Percentiles rank a stretch among this genome's conserved stretches.
These are phyloP conservation scores for Lasaia peninsularis DNA, from an alignment of 1,140 invertebrate species.

Conservation along the genomic window DNA sequence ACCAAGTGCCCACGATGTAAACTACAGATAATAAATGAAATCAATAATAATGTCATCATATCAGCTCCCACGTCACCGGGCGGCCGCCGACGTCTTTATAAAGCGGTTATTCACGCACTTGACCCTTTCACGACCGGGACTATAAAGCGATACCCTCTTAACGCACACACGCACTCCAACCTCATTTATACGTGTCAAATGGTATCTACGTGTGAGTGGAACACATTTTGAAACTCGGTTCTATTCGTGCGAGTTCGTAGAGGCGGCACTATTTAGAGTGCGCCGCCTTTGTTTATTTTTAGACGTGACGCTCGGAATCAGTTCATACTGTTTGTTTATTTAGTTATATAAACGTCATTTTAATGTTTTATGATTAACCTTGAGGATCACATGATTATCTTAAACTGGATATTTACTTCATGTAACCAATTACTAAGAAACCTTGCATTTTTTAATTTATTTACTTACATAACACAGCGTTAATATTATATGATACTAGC, in stretches of 20 bases:
- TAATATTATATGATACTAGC: too few species aligned
- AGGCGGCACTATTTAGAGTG: conserved; percentile 7
- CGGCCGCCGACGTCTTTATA: conserved; percentile 58
- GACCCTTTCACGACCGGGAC: conserved; percentile 63
- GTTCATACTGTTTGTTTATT: conserved; percentile 49
- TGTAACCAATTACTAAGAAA: neutral
- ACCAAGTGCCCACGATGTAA: too few species aligned
- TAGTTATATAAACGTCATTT: conserved; percentile 27
- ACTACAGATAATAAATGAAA: conserved; percentile 32
- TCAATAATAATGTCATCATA: conserved; percentile 49
- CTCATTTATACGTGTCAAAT: conserved; percentile 52
- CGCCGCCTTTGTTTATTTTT: conserved; percentile 53
- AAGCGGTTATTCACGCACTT: conserved; percentile 51
- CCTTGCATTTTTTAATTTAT: neutral
- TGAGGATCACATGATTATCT: conserved; percentile 5
- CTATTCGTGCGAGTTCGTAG: conserved; percentile 37
- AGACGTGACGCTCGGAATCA: conserved; percentile 62
- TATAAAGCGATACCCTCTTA: conserved; percentile 56
- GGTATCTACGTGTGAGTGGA: neutral
- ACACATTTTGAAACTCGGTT: conserved; percentile 19
- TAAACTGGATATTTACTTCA: neutral
- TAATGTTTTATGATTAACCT: conserved; percentile 23
- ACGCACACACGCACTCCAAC: conserved; percentile 47
- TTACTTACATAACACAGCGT: too few species aligned
- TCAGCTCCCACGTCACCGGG: conserved; percentile 53